These are phyloP conservation scores for Gadus macrocephalus DNA, from an alignment of 2,113 vertebrate genomes.

Conservation along the genomic window DNA sequence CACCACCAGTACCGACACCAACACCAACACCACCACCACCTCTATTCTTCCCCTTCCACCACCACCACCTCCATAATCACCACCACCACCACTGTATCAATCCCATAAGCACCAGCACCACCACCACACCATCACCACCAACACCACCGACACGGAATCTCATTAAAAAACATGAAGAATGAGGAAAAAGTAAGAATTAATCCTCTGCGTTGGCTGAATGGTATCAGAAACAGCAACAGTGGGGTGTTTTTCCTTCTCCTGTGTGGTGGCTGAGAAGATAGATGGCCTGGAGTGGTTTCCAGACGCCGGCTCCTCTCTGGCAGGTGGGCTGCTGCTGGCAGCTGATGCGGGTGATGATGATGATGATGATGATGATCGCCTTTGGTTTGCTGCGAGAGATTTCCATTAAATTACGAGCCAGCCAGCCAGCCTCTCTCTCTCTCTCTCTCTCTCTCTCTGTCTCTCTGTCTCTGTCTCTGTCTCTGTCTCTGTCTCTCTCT, in stretches of 20 bases:
- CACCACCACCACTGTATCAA: too few relatives aligned
- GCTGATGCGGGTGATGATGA: neutral
- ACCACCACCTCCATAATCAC: too few relatives aligned
- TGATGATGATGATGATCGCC: conserved; percentile 51
- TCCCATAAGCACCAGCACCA: too few relatives aligned
- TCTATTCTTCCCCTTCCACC: too few relatives aligned
- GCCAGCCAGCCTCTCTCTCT: neutral
- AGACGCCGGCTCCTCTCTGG: conserved; percentile 33
- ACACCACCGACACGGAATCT: neutral
- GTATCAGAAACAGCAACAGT: conserved; percentile 28
- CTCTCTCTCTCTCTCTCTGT: neutral
- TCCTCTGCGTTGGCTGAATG: conserved; percentile 53
- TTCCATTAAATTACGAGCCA: conserved; percentile 60
- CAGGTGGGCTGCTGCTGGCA: conserved; percentile 41
- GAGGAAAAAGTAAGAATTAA: conserved; percentile 61
- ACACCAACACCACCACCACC: too few relatives aligned
- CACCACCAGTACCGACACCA: neutral
- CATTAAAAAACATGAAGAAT: conserved; percentile 38
- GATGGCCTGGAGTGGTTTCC: conserved; percentile 44
- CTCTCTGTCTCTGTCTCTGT: neutral
- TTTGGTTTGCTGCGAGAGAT: conserved; percentile 50
- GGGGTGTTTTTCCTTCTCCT: neutral
- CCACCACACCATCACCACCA: too few relatives aligned
- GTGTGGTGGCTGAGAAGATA: conserved; percentile 14
- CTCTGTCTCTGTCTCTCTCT: neutral